Evolutionary conservation across 2,888 invertebrate species (phyloP).

Genomic region (Teinopalpus imperialis): DNA sequence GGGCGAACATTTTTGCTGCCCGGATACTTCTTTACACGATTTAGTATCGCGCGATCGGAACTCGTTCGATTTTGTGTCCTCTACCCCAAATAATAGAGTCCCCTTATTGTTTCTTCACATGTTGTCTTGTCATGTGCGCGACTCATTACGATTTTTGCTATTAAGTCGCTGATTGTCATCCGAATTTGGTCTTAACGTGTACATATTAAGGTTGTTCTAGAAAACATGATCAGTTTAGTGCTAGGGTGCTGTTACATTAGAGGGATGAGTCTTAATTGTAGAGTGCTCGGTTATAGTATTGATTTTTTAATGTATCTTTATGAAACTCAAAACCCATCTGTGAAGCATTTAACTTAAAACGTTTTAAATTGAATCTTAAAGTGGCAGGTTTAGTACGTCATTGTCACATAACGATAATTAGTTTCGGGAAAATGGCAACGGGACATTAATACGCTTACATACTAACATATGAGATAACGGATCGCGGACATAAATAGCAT

Average conservation of each 20-base stretch:
- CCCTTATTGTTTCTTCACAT: conserved; percentile 6
- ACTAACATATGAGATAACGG: conserved; percentile 18
- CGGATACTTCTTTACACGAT: conserved; percentile 47
- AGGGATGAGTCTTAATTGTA: conserved; percentile 79
- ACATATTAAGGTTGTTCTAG: conserved; percentile 32
- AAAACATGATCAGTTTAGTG: conserved; percentile 29
- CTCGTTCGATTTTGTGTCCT: conserved; percentile 38
- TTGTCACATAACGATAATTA: conserved; percentile 12
- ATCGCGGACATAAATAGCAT: conserved; percentile 20
- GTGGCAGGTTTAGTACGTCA: not conserved
- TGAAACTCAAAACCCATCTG: conserved; percentile 3
- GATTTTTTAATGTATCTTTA: conserved; percentile 71
- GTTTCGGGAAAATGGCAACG: conserved; percentile 15
- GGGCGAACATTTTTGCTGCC: conserved; percentile 57
- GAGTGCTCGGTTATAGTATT: conserved; percentile 62
- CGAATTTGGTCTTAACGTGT: conserved; percentile 39
- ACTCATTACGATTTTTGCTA: conserved; percentile 45
- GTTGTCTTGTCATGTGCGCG: conserved; percentile 2
- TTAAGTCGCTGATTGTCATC: conserved; percentile 32
- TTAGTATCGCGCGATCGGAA: conserved; percentile 32
- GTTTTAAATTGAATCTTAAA: conserved; percentile 4
- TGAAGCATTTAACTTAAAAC: not conserved
- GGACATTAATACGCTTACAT: conserved; percentile 3
- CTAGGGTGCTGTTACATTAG: conserved; percentile 61
- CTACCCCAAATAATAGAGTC: conserved; percentile 2